phyloP scores from a whole-genome alignment of 2,797 vertebrate genomes.

The Scolopax bukidnonensis region DNA sequence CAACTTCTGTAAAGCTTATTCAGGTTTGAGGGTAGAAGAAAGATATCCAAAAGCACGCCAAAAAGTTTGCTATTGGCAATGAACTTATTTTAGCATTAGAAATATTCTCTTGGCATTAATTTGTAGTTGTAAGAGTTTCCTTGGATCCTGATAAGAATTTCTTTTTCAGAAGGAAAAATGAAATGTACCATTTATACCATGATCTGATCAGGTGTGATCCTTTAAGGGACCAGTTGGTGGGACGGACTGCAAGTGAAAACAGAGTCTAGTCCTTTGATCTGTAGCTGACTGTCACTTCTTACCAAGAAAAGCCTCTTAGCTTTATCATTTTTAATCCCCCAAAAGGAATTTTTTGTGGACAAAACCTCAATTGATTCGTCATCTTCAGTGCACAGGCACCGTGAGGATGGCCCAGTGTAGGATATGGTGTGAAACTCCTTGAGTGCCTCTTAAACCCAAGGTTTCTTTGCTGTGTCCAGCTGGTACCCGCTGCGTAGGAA shows the following conservation, averaged over 20 bases:
- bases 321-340: constrained; percentile 44
- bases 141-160: not conserved
- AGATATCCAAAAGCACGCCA: not conserved
- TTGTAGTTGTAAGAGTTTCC: not conserved
- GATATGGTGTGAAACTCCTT: not conserved
- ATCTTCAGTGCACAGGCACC: not conserved
- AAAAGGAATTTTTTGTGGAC: constrained; percentile 22
- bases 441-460: constrained; percentile 3
- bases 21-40: not conserved
- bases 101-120: not conserved
- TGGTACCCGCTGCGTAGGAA: not conserved
- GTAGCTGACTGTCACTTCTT: constrained; percentile 29
- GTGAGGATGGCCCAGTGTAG: not conserved
- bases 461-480: not conserved
- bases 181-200: not conserved
- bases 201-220: not conserved
- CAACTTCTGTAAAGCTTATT: not conserved
- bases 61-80: not conserved
- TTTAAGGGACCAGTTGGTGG: not conserved
- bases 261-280: constrained; percentile 32
- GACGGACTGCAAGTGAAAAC: not conserved
- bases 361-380: not conserved
- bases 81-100: not conserved
- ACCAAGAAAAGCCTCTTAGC: constrained; percentile 39
- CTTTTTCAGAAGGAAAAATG: not conserved